phyloP scores from a whole-genome alignment of 2,113 vertebrate genomes.

The Hippopotamus amphibius region DNA sequence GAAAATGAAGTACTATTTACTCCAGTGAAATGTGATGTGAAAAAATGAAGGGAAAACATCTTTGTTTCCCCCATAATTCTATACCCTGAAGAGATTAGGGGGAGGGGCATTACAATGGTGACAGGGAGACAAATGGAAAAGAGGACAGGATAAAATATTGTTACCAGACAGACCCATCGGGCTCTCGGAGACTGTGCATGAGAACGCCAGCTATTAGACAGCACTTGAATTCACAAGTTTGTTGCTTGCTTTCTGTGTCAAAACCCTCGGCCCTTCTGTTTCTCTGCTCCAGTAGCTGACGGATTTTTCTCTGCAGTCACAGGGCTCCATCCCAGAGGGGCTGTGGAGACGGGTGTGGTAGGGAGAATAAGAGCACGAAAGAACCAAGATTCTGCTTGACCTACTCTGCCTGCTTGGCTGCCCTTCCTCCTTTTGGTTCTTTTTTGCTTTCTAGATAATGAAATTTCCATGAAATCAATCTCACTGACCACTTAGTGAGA shows the following conservation, averaged over 20 bases:
- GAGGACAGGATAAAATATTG: slow-evolving; percentile 19
- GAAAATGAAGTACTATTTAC: slow-evolving; percentile 45
- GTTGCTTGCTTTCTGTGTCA: slow-evolving; percentile 15
- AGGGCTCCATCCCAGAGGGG: not conserved
- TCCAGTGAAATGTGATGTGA: slow-evolving; percentile 42
- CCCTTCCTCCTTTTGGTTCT: not conserved
- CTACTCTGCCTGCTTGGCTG: not conserved
- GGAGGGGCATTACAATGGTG: not conserved
- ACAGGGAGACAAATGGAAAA: not conserved
- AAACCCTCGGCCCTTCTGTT: not conserved
- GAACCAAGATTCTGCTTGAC: not conserved
- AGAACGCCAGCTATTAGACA: not conserved
- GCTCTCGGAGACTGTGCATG: not conserved
- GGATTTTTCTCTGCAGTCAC: slow-evolving; percentile 13
- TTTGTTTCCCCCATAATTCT: not conserved
- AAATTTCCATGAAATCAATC: not conserved
- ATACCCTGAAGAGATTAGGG: not conserved
- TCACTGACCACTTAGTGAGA: not conserved
- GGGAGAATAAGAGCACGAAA: not conserved
- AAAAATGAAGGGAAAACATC: slow-evolving; percentile 50
- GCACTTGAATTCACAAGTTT: not conserved
- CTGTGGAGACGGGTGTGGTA: not conserved
- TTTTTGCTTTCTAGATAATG: slow-evolving; percentile 32
- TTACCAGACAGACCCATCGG: not conserved
- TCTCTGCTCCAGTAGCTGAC: not conserved